phyloP scores from a whole-genome alignment of 1,140 invertebrate genomes.

The Aphelenchoides fujianensis region DNA sequence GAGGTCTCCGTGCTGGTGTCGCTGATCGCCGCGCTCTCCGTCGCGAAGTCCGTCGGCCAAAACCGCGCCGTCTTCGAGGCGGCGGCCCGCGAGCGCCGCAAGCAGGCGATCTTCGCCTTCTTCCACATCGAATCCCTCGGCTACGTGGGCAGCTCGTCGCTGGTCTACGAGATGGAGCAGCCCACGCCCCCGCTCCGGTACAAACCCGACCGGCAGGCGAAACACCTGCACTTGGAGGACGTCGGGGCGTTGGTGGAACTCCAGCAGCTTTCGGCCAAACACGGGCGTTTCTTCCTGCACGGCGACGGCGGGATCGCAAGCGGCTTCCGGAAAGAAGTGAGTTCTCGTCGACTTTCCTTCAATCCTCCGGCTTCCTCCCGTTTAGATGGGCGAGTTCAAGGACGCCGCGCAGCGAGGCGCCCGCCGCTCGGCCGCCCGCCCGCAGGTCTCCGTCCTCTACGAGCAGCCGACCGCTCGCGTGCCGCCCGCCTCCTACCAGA shows the following conservation, averaged over 20 bases:
- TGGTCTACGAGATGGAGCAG: slow-evolving; percentile 20
- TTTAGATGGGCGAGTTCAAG: not conserved
- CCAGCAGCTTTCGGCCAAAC: slow-evolving; percentile 5
- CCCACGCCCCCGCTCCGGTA: not conserved
- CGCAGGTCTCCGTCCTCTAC: not conserved
- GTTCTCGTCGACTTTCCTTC: not conserved
- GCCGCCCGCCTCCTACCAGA: not conserved
- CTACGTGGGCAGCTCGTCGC: slow-evolving; percentile 16
- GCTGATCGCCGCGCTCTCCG: not conserved
- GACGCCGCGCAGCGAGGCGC: not conserved
- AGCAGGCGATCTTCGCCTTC: slow-evolving; percentile 16
- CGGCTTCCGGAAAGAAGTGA: not conserved
- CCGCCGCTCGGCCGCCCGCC: not conserved
- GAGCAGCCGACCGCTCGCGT: not conserved
- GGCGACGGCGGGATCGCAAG: not conserved
- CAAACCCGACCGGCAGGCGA: slow-evolving; percentile 3
- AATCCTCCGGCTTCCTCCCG: not conserved
- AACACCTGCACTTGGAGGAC: slow-evolving; percentile 4
- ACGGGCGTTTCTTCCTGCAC: not conserved
- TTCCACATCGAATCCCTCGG: slow-evolving; percentile 21
- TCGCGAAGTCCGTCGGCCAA: not conserved
- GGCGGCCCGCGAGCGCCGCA: not conserved
- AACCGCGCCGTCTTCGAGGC: slow-evolving; percentile 14
- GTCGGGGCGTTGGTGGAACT: slow-evolving; percentile 10
- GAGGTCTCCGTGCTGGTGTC: slow-evolving; percentile 14